phyloP scores from a whole-genome alignment of 2,888 invertebrate species.

The Acronicta leporina region DNA sequence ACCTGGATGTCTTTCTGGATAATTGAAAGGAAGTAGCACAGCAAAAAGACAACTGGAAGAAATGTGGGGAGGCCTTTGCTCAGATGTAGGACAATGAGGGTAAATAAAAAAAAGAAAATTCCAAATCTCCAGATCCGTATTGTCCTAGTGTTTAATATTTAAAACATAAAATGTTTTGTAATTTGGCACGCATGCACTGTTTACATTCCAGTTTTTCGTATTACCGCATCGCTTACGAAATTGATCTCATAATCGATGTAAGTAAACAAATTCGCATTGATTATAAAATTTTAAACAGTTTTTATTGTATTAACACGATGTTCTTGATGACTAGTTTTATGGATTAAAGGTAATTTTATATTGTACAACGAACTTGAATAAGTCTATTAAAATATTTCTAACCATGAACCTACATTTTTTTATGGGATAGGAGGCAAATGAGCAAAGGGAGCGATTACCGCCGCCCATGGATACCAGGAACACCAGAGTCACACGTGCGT shows the following conservation, averaged over 20 bases:
- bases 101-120: too few species aligned
- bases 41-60: too few species aligned
- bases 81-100: too few species aligned
- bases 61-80: too few species aligned
- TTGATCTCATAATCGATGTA: conserved; percentile 10
- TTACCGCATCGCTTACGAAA: conserved; percentile 8
- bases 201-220: conserved; percentile 5
- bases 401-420: too few species aligned
- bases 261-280: neutral
- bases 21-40: too few species aligned
- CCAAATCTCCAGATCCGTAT: conserved; percentile 3
- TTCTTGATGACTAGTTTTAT: conserved; percentile 22
- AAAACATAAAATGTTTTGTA: neutral
- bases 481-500: too few species aligned
- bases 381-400: conserved; percentile 39
- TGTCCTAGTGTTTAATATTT: too few species aligned
- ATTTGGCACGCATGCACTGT: conserved; percentile 9
- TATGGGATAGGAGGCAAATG: too few species aligned
- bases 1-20: too few species aligned
- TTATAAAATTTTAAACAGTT: conserved; percentile 1
- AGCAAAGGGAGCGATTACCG: too few species aligned
- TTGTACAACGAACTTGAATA: conserved; percentile 37
- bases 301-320: conserved; percentile 19
- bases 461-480: too few species aligned
- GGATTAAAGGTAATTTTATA: conserved; percentile 28